These are phyloP conservation scores for Lamproptera curius DNA, from an alignment of 2,888 invertebrate species.

Conservation along the genomic window DNA sequence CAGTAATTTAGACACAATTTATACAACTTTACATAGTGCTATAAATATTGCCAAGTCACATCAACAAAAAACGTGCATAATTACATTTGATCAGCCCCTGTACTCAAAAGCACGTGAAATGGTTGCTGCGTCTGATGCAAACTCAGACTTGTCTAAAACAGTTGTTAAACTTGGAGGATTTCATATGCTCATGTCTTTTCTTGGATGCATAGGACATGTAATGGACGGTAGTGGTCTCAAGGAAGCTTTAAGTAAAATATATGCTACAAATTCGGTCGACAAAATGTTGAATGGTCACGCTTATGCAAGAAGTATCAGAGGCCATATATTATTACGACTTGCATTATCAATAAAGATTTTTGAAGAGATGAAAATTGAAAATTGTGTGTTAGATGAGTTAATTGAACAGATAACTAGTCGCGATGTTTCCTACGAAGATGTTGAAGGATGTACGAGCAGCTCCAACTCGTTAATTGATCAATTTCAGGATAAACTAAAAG, in stretches of 20 bases:
- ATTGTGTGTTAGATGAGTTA: conserved; percentile 31
- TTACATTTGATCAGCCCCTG: conserved; percentile 35
- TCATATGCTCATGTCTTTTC: conserved; percentile 35
- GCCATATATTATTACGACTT: conserved; percentile 34
- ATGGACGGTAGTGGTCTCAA: conserved; percentile 42
- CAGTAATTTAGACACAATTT: conserved; percentile 34
- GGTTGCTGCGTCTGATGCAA: conserved; percentile 27
- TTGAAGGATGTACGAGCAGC: conserved; percentile 30
- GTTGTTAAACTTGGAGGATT: conserved; percentile 43
- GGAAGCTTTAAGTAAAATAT: conserved; percentile 21
- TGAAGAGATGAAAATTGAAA: conserved; percentile 26
- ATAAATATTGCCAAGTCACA: conserved; percentile 27
- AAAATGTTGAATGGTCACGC: conserved; percentile 37
- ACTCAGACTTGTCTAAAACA: conserved; percentile 26
- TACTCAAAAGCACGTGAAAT: conserved; percentile 35
- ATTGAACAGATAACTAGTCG: conserved; percentile 31
- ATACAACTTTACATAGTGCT: conserved; percentile 31
- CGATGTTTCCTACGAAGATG: conserved; percentile 35
- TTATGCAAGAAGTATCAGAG: conserved; percentile 38
- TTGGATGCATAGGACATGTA: conserved; percentile 38
- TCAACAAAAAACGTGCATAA: conserved; percentile 26
- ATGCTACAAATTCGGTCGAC: conserved; percentile 34
- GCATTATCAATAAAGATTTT: conserved; percentile 30
- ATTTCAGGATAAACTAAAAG: conserved; percentile 26
- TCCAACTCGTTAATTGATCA: conserved; percentile 25